Evolutionary conservation across 2,888 invertebrate genomes (phyloP).

Genomic region (Lypha dubia): DNA sequence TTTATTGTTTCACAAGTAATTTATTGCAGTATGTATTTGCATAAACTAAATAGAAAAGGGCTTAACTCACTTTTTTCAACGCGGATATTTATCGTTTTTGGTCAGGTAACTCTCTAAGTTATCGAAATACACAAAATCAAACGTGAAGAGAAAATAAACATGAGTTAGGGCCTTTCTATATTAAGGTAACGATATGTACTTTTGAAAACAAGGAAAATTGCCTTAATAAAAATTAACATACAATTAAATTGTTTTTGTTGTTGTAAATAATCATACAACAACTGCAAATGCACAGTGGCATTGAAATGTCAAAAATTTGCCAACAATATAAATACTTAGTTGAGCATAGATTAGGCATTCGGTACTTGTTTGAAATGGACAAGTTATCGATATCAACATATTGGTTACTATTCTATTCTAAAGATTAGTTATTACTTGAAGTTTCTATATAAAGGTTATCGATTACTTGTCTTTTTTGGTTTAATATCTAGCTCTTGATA

Average conservation of each 20-base stretch:
- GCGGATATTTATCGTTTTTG: too few relatives aligned
- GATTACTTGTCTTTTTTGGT: neutral
- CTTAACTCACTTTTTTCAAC: too few relatives aligned
- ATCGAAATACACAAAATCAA: too few relatives aligned
- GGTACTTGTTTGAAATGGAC: neutral
- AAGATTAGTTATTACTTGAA: neutral
- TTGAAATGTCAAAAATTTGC: slow-evolving; percentile 7
- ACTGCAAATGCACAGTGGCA: slow-evolving; percentile 26
- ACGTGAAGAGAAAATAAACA: too few relatives aligned
- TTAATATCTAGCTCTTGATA: too few relatives aligned
- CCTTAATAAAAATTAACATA: slow-evolving; percentile 46
- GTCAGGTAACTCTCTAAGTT: too few relatives aligned
- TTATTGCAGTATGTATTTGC: neutral
- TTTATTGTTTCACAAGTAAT: slow-evolving; percentile 14
- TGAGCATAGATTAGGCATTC: too few relatives aligned
- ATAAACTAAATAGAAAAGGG: neutral
- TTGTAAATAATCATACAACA: neutral
- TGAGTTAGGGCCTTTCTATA: too few relatives aligned
- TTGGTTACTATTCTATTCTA: too few relatives aligned
- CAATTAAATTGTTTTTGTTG: slow-evolving; percentile 37
- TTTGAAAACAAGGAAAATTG: slow-evolving; percentile 32
- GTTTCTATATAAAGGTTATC: neutral
- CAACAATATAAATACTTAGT: neutral
- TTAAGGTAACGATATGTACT: neutral
- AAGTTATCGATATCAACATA: neutral